Evolutionary conservation across 2,797 vertebrate species (phyloP), one percentile per base, ranked within the genome.

Genomic region (Bovichtus diacanthus): DNA sequence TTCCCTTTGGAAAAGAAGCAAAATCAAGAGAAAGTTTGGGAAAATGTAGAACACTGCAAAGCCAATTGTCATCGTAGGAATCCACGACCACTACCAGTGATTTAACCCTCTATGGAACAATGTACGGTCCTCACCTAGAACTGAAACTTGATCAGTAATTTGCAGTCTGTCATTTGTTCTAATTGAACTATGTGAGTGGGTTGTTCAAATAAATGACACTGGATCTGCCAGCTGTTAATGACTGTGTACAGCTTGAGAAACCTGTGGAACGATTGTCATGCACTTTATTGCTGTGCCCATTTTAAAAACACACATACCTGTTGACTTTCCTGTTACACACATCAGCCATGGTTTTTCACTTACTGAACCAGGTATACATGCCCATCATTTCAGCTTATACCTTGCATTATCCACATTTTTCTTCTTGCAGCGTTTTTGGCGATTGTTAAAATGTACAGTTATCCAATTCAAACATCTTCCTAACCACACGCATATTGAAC

Each of bases 381-480:
- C 51, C 21, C 16, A 31, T 44, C 7, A 27, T 34, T 47, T 25
- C 8, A 29, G 15, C 19, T 12, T 10, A 13, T 56, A 21, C 27
- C 18, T 16, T 46, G 9, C 18, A 25, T 21, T 15, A 39, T 46
- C 19, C 27, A 39, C 21, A 36, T 23, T 5, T 9, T 31, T 29
- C 34, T 13, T 34, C 9, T 60, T 27, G n/a, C 23, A 38, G 2
- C 36, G 27, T 59, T 76, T 60, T 43, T 25, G 8, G 11, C 43
- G 2, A 70, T 39, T 16, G 7, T 21, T 65, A 15, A 74, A 54
- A 70, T 29, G 43, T 44, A 25, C 21, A 70, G 50, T 29, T 61
- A n/a, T 36, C 54, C 31, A 50, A 7, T 68, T 63, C 51, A 80
- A 78, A 81, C 46, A 67, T 67, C 38, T 50, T 10, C 39, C 15